phyloP scores from a whole-genome alignment of 2,797 vertebrate species.

The Lerista edwardsae region DNA sequence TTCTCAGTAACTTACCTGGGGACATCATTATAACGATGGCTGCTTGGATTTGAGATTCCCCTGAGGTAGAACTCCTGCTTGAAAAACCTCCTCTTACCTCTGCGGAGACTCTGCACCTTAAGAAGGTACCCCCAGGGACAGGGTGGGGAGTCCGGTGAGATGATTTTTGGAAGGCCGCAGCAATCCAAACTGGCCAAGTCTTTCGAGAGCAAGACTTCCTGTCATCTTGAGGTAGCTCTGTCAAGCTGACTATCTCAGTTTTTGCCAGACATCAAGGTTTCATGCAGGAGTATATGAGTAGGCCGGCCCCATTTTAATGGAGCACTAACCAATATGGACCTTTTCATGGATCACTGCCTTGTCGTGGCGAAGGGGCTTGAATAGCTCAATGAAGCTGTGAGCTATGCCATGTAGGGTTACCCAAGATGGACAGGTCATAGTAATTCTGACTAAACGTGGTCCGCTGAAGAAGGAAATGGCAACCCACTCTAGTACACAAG shows the following conservation, averaged over 20 bases:
- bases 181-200: conserved; percentile 1
- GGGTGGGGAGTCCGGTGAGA: background rate
- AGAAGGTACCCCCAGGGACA: background rate
- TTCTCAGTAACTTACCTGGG: conserved; percentile 13
- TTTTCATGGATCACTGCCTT: too few species aligned
- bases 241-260: background rate
- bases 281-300: background rate
- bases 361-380: too few species aligned
- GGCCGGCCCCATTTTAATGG: background rate
- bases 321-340: background rate
- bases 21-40: conserved; percentile 4
- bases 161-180: background rate
- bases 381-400: too few species aligned
- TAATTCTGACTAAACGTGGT: too few species aligned
- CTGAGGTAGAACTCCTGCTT: background rate
- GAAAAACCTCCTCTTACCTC: background rate
- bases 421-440: too few species aligned
- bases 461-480: too few species aligned
- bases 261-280: background rate
- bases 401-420: too few species aligned
- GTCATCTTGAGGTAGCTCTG: background rate
- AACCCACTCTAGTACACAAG: too few species aligned
- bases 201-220: background rate
- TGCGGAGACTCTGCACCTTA: background rate
- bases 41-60: background rate